phyloP scores from a whole-genome alignment of 2,797 vertebrate genomes.

The Ficedula albicollis region DNA sequence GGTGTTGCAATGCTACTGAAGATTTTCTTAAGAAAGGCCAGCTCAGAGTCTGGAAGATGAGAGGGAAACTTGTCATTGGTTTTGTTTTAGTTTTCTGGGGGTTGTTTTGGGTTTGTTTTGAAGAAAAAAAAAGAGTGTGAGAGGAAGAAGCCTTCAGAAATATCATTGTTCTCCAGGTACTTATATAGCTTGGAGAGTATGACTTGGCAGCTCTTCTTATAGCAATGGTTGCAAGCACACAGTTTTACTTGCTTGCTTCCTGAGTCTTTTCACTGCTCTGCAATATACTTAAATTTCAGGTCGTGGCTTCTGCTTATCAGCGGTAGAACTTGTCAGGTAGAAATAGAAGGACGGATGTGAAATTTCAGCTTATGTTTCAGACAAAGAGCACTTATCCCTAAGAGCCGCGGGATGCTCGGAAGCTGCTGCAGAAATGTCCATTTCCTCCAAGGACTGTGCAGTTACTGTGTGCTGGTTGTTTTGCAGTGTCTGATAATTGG shows the following conservation, averaged over 20 bases:
- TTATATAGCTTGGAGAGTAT: neutral
- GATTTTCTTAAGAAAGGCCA: neutral
- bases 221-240: neutral
- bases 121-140: neutral
- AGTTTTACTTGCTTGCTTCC: neutral
- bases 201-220: neutral
- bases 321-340: neutral
- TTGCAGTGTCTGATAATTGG: constrained; percentile 97
- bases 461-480: constrained; percentile 7
- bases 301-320: neutral
- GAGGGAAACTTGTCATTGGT: neutral
- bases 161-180: neutral
- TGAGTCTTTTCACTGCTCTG: neutral
- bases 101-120: neutral
- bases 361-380: neutral
- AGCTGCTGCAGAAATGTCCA: neutral
- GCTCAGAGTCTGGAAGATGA: neutral
- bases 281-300: neutral
- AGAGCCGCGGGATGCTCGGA: accelerated
- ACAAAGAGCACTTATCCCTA: neutral
- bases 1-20: neutral
- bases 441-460: neutral
- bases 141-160: neutral
- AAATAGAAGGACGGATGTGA: neutral
- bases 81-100: neutral